A percentile compares a stretch with the other conserved stretches of the same genome.
Conservation (phyloP, 2,888 invertebrate species). For the Julus scandinavius region DNA sequence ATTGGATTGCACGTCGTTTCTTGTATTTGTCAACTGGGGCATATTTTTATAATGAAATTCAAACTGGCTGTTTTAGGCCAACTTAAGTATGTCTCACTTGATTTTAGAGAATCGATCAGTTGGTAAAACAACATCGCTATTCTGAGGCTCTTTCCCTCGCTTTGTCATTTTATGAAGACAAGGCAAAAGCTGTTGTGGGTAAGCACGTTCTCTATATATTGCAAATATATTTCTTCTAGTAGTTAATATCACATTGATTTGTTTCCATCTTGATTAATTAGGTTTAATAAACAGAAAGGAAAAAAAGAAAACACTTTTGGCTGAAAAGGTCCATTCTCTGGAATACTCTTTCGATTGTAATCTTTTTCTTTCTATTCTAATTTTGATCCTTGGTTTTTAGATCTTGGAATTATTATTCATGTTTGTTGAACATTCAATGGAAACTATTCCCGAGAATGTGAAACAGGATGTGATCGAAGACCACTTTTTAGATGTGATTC, state of each 20-base stretch:
- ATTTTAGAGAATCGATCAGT: slow-evolving; percentile 67
- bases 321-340: slow-evolving; percentile 39
- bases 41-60: background rate
- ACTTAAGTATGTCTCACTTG: slow-evolving; percentile 43
- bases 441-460: slow-evolving; percentile 47
- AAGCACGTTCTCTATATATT: background rate
- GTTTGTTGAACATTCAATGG: slow-evolving; percentile 64
- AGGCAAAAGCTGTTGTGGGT: slow-evolving; percentile 73
- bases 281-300: slow-evolving; percentile 37
- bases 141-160: slow-evolving; percentile 73
- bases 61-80: background rate
- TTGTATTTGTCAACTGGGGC: background rate
- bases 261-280: background rate
- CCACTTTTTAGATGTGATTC: slow-evolving; percentile 53
- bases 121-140: slow-evolving; percentile 69
- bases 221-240: background rate
- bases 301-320: slow-evolving; percentile 42
- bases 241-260: slow-evolving; percentile 14
- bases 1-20: background rate
- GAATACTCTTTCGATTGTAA: background rate
- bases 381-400: slow-evolving; percentile 58
- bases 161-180: slow-evolving; percentile 73
- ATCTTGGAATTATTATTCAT: slow-evolving; percentile 65
- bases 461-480: slow-evolving; percentile 54
- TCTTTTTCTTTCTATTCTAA: background rate